Evolutionary conservation across 2,113 vertebrate species (phyloP).

Genomic region (Origma solitaria): DNA sequence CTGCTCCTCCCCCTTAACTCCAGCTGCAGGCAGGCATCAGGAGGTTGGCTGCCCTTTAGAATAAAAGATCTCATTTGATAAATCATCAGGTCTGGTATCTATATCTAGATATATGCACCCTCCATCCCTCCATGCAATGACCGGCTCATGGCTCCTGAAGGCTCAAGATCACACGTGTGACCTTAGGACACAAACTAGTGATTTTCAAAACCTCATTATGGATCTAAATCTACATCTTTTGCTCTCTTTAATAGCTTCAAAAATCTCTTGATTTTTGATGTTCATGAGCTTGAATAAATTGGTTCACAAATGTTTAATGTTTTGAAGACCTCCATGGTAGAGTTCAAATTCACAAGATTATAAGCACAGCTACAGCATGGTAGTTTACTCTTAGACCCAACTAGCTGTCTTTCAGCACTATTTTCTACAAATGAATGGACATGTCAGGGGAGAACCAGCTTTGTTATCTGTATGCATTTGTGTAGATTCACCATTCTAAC

Average conservation of each 20-base stretch:
- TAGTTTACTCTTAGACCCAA: not conserved
- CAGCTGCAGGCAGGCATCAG: not conserved
- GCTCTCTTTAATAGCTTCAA: not conserved
- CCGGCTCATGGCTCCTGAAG: not conserved
- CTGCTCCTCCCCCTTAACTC: not conserved
- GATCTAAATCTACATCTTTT: not conserved
- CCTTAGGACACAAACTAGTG: not conserved
- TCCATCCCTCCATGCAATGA: not conserved
- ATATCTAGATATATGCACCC: not conserved
- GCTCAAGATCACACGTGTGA: not conserved
- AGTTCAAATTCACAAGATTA: not conserved
- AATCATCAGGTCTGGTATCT: not conserved
- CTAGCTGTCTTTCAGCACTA: not conserved
- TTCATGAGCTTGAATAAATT: not conserved
- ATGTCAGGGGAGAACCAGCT: not conserved
- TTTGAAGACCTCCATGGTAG: not conserved
- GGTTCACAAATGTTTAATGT: not conserved
- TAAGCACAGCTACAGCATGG: not conserved
- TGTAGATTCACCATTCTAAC: not conserved
- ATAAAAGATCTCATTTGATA: not conserved
- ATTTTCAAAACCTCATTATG: not conserved
- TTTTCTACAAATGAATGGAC: not conserved
- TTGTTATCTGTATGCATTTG: not conserved
- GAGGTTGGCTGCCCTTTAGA: not conserved
- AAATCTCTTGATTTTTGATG: not conserved